A percentile compares a stretch with the other conserved stretches of the same genome.
phyloP scores from a whole-genome alignment of 1,140 invertebrate species.

The Galleria mellonella region DNA sequence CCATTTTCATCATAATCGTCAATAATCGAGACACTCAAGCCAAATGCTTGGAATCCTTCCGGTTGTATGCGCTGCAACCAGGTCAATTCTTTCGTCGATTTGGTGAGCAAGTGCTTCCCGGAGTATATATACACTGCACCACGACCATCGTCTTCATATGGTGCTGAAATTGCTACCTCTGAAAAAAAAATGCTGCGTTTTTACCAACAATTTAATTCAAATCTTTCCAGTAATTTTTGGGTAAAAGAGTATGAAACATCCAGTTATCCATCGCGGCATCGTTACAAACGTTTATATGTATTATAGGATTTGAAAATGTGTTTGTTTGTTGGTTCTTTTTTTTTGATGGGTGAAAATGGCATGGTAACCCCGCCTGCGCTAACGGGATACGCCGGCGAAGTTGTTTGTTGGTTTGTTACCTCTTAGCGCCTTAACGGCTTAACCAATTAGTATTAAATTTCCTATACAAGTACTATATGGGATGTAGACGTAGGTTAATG shows the following conservation, averaged over 20 bases:
- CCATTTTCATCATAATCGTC: slow-evolving; percentile 66
- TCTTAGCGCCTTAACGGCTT: too few relatives aligned
- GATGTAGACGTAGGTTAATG: too few relatives aligned
- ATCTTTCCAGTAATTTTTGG: background rate
- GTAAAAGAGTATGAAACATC: background rate
- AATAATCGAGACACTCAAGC: slow-evolving; percentile 68
- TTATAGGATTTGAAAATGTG: too few relatives aligned
- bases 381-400: too few relatives aligned
- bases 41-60: slow-evolving; percentile 63
- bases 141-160: slow-evolving; percentile 69
- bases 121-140: slow-evolving; percentile 76
- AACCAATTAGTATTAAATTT: too few relatives aligned
- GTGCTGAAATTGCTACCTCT: slow-evolving; percentile 76
- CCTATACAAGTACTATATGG: too few relatives aligned
- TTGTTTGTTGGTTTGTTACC: too few relatives aligned
- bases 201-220: background rate
- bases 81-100: background rate
- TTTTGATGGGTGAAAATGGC: too few relatives aligned
- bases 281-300: background rate
- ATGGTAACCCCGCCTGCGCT: too few relatives aligned
- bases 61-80: slow-evolving; percentile 27
- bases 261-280: background rate
- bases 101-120: slow-evolving; percentile 40
- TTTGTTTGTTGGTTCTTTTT: too few relatives aligned
- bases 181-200: slow-evolving; percentile 12